Conservation (phyloP, 1,140 invertebrate genomes). For the Zaprionus africanus region DNA sequence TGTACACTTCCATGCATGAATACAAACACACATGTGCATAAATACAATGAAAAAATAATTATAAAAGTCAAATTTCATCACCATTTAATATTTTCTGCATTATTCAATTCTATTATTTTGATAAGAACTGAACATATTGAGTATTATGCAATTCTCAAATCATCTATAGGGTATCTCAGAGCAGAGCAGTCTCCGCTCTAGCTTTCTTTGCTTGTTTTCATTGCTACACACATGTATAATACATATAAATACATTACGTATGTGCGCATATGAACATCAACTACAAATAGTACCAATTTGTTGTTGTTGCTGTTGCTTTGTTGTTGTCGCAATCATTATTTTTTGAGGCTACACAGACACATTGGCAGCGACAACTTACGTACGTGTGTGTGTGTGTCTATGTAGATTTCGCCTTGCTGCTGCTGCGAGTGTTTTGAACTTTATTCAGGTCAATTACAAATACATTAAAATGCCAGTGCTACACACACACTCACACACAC, state of each 20-base stretch:
- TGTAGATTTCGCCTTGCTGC: conserved; percentile 79
- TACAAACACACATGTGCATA: background rate
- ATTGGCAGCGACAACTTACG: conserved; percentile 48
- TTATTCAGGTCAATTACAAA: conserved; percentile 84
- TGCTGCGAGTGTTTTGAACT: conserved; percentile 81
- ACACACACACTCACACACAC: conserved; percentile 50
- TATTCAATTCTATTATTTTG: too few species aligned
- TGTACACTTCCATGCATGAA: too few species aligned
- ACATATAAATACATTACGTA: conserved; percentile 12
- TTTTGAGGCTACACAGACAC: conserved; percentile 73
- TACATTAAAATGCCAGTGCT: conserved; percentile 82
- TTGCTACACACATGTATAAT: background rate
- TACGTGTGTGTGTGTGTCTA: conserved; percentile 8
- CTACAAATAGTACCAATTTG: conserved; percentile 35
- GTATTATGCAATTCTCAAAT: background rate
- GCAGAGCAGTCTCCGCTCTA: background rate
- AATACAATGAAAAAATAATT: background rate
- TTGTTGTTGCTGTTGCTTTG: conserved; percentile 58
- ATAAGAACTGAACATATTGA: too few species aligned
- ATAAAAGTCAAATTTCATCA: too few species aligned
- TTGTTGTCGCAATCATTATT: conserved; percentile 81
- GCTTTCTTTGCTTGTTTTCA: conserved; percentile 7
- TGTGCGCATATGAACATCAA: conserved; percentile 27
- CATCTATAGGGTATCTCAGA: background rate
- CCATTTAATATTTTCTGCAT: too few species aligned